Evolutionary conservation across 2,113 vertebrate species (phyloP).

Genomic region (Gavia stellata): DNA sequence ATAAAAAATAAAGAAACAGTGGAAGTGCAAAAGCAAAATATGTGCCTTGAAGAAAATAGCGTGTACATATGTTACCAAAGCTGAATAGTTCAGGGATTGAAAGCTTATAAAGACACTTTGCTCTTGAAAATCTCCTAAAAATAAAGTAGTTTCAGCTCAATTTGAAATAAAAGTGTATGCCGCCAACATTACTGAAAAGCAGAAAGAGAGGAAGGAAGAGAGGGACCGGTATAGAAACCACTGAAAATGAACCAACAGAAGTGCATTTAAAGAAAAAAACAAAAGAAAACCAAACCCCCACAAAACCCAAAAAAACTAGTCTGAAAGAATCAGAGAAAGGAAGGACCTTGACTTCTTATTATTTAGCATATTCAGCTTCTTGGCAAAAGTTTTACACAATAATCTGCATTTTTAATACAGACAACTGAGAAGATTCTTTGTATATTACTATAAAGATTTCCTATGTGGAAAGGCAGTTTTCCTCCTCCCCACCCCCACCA

Average conservation of each 20-base stretch:
- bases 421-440: neutral
- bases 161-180: neutral
- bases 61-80: neutral
- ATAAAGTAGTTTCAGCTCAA: neutral
- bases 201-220: neutral
- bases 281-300: neutral
- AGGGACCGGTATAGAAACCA: neutral
- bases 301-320: accelerated
- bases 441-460: neutral
- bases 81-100: neutral
- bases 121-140: neutral
- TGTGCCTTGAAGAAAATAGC: neutral
- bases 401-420: neutral
- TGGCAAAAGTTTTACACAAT: neutral
- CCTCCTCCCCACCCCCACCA: neutral
- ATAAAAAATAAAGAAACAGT: neutral
- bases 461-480: neutral
- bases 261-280: neutral
- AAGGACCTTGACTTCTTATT: neutral
- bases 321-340: neutral
- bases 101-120: neutral
- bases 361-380: neutral
- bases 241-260: neutral
- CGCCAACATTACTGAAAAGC: neutral
- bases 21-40: neutral